Base-by-base conservation (phyloP, 2,113 vertebrate species). In the Apteryx mantelli region DNA sequence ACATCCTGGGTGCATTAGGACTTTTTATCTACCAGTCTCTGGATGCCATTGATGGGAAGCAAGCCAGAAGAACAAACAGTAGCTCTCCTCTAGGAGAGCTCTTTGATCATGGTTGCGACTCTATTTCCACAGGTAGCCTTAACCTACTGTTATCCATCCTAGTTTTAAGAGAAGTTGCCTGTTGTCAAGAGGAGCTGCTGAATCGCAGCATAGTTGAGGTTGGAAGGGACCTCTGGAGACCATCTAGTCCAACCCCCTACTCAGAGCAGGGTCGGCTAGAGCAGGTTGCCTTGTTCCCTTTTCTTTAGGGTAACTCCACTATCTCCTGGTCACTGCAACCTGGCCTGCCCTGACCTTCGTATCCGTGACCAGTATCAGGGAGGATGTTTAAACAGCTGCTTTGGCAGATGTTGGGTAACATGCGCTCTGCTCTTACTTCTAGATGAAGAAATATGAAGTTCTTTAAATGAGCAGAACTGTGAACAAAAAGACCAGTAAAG, bases 31-130 rank as follows among this genome's bases (percentile, higher is more conserved):
- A 99, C 97, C 99, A 99, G 97, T 99, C 99, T 80, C 98, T 99
- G 97, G 99, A 99, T 84, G 99, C 99, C 79, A 99, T 99, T 84
- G 99, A 99, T 75, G 99, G 99, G 92, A 99, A 99, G 96, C 99
- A 99, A 98, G 99, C 99, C 52, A 98, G 99, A 97, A 98, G 99
- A 97, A 99, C 99, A 52, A 99, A 99, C 89, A 99, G 98, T 95
- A 99, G 99, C 95, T 99, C 99, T 13, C 97, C 99, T 11, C 98
- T 99, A 3, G 99, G 99, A 36, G 99, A 99, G 88, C 98, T 99
- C 79, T 99, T 99, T 91, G 99, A 99, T 98, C 99, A 99, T 92
- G 99, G 99, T 93, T 99, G 99, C 46, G 99, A 99, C 89, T 99
- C 99, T 21, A 98, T 99, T 97, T 99, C 99, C 69, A 99, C 99